Conservation (phyloP, 2,888 invertebrate genomes). For the Coenonympha arcania region DNA sequence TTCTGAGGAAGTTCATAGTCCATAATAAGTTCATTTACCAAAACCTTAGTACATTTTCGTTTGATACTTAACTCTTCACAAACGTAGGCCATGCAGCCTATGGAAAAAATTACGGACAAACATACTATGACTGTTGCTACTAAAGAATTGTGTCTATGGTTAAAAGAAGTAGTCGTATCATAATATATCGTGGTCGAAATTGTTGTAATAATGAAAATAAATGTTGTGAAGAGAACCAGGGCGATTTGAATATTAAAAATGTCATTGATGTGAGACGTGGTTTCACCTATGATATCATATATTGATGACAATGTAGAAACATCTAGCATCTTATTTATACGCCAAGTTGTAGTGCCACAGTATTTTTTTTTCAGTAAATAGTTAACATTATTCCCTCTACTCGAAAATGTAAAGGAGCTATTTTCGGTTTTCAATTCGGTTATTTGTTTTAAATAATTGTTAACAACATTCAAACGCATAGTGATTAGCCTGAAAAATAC, state of each 20-base stretch:
- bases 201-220: constrained; percentile 43
- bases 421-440: constrained; percentile 32
- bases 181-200: constrained; percentile 48
- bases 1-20: constrained; percentile 45
- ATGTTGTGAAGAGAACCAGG: constrained; percentile 49
- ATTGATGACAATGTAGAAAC: too few species aligned
- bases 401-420: neutral
- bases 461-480: constrained; percentile 39
- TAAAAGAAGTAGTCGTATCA: constrained; percentile 33
- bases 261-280: too few species aligned
- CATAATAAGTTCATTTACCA: constrained; percentile 52
- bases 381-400: too few species aligned
- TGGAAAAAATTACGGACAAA: constrained; percentile 28
- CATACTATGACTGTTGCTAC: constrained; percentile 7
- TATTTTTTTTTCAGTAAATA: too few species aligned
- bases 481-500: constrained; percentile 39
- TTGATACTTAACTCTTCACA: constrained; percentile 42
- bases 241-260: too few species aligned
- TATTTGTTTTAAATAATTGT: constrained; percentile 40
- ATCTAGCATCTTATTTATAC: neutral
- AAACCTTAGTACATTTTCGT: constrained; percentile 42
- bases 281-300: too few species aligned
- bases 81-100: constrained; percentile 35
- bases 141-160: too few species aligned
- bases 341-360: too few species aligned